A percentile compares a stretch with the other conserved stretches of the same genome.
phyloP scores from a whole-genome alignment of 2,113 vertebrate genomes.

The Isurus oxyrinchus region DNA sequence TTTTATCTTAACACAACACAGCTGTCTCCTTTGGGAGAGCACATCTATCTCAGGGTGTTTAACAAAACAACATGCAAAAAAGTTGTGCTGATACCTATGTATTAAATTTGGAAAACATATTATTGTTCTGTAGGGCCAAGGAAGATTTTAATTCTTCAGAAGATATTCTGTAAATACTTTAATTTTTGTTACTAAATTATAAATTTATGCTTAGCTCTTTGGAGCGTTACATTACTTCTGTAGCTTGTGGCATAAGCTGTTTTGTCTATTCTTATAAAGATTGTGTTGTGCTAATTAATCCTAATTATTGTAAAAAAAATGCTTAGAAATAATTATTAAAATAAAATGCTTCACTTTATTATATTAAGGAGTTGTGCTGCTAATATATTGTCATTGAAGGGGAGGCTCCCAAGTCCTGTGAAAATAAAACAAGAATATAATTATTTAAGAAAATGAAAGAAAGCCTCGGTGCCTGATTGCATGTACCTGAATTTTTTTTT shows the following conservation, averaged over 20 bases:
- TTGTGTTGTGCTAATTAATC: constrained; percentile 32
- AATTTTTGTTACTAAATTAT: constrained; percentile 38
- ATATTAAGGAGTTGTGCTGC: constrained; percentile 31
- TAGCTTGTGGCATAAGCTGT: constrained; percentile 34
- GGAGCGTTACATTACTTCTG: constrained; percentile 28
- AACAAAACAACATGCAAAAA: constrained; percentile 33
- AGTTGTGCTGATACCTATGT: constrained; percentile 8
- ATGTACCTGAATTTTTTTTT: background rate
- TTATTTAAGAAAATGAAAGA: constrained; percentile 29
- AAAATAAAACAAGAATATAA: constrained; percentile 35
- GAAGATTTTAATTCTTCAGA: constrained; percentile 35
- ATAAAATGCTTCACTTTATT: constrained; percentile 37
- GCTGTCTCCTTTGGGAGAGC: constrained; percentile 19
- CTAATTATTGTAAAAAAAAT: constrained; percentile 33
- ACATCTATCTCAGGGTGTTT: constrained; percentile 34
- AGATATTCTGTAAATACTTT: constrained; percentile 37
- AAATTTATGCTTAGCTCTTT: constrained; percentile 34
- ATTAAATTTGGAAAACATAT: constrained; percentile 36
- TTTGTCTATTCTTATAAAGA: constrained; percentile 19
- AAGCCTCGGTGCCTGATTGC: constrained; percentile 28
- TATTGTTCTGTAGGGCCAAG: constrained; percentile 34
- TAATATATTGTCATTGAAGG: constrained; percentile 36
- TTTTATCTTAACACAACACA: constrained; percentile 36
- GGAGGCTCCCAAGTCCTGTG: constrained; percentile 30
- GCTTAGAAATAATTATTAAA: constrained; percentile 38